These are phyloP conservation scores for Coptodon rendalli DNA, from an alignment of 2,113 vertebrate species.

Conservation along the genomic window DNA sequence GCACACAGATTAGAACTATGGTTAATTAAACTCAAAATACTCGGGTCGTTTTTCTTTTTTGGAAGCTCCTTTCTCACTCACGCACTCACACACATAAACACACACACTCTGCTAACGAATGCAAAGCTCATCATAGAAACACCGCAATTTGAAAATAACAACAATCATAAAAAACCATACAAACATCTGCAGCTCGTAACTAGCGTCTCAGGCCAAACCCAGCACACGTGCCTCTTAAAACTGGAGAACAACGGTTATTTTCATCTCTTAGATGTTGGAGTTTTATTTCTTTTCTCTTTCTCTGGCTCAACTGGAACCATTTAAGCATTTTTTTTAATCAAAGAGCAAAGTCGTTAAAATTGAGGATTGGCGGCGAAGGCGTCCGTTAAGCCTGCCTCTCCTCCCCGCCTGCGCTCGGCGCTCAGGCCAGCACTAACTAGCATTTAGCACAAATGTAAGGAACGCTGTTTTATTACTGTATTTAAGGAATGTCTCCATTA, in stretches of 20 bases:
- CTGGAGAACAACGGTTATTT: conserved; percentile 66
- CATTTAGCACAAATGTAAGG: conserved; percentile 50
- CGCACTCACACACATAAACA: not conserved
- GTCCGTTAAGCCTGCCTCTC: conserved; percentile 30
- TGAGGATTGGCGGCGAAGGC: conserved; percentile 36
- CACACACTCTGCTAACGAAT: conserved; percentile 16
- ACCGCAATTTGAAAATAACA: conserved; percentile 66
- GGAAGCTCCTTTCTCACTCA: not conserved
- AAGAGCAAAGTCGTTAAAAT: conserved; percentile 61
- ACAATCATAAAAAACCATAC: conserved; percentile 64
- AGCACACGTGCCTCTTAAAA: conserved; percentile 67
- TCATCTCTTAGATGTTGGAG: conserved; percentile 60
- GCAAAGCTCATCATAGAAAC: conserved; percentile 54
- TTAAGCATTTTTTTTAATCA: conserved; percentile 68
- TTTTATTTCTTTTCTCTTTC: conserved; percentile 63
- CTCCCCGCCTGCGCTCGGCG: not conserved
- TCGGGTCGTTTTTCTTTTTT: not conserved
- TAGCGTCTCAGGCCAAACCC: conserved; percentile 38
- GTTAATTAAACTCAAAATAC: conserved; percentile 41
- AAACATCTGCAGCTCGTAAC: conserved; percentile 75
- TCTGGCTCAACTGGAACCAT: conserved; percentile 65
- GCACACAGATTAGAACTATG: conserved; percentile 14
- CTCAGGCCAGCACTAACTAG: conserved; percentile 37
- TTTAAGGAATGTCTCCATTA: conserved; percentile 46
- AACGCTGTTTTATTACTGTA: conserved; percentile 49